These are phyloP conservation scores for Campopleginae sp. DNA, from an alignment of 2,888 invertebrate species.

Conservation along the genomic window DNA sequence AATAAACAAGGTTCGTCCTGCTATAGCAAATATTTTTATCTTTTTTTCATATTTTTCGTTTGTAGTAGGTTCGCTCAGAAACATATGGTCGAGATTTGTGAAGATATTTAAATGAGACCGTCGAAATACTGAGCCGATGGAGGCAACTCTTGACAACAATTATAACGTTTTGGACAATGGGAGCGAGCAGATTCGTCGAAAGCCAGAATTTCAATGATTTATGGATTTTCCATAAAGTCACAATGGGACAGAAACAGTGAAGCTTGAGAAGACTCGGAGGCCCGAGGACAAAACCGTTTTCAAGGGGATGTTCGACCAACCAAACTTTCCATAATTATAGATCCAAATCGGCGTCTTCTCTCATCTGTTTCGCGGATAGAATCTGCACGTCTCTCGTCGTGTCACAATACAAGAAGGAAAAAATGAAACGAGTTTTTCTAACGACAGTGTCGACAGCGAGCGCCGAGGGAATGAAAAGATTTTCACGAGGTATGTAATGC, in stretches of 20 bases:
- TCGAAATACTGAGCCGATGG: background rate
- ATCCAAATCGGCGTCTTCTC: background rate
- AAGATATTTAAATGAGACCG: conserved; percentile 12
- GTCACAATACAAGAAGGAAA: background rate
- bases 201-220: conserved; percentile 5
- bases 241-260: background rate
- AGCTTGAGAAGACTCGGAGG: background rate
- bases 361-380: background rate
- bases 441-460: background rate
- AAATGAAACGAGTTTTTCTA: background rate
- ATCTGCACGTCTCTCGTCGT: background rate
- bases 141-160: background rate
- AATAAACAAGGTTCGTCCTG: conserved; percentile 35
- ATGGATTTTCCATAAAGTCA: conserved; percentile 10
- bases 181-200: background rate
- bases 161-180: conserved; percentile 3
- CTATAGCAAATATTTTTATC: background rate
- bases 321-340: background rate
- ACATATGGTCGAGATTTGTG: background rate
- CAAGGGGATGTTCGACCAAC: background rate
- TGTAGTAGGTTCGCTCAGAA: background rate
- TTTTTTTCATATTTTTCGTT: too few species aligned
- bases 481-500: conserved; percentile 15
- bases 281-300: background rate
- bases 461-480: conserved; percentile 16